Percentiles rank a stretch among this genome's conserved stretches.
These are phyloP conservation scores for Ceratosolen solmsi DNA, from an alignment of 1,140 invertebrate species.

Conservation along the genomic window DNA sequence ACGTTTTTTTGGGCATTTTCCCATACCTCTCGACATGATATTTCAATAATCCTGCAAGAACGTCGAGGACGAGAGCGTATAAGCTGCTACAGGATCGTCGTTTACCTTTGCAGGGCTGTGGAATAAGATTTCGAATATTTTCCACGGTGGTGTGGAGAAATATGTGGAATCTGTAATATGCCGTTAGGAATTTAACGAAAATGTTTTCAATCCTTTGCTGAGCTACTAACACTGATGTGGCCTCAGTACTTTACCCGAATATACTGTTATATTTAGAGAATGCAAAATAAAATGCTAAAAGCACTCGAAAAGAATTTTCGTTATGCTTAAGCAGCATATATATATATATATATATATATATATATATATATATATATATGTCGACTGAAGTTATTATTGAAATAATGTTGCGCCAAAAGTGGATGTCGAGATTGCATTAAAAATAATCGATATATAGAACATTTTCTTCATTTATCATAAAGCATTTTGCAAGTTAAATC, in stretches of 20 bases:
- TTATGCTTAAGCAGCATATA: not conserved
- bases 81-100: not conserved
- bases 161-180: constrained; percentile 23
- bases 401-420: no score
- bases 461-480: no score
- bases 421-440: no score
- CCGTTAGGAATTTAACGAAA: constrained; percentile 28
- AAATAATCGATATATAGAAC: no score
- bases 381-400: no score
- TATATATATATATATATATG: no score
- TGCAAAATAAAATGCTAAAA: not conserved
- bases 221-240: not conserved
- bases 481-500: no score
- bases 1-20: not conserved
- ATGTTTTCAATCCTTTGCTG: constrained; percentile 26
- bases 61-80: not conserved
- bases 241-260: not conserved
- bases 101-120: not conserved
- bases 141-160: not conserved
- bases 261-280: constrained; percentile 13
- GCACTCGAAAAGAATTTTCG: not conserved
- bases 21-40: not conserved
- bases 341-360: no score
- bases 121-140: constrained; percentile 29
- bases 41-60: constrained; percentile 35